Percentiles rank a stretch among this genome's conserved stretches.
Evolutionary conservation across 2,888 invertebrate genomes (phyloP).

Genomic region (Lasioglossum leucozonium): DNA sequence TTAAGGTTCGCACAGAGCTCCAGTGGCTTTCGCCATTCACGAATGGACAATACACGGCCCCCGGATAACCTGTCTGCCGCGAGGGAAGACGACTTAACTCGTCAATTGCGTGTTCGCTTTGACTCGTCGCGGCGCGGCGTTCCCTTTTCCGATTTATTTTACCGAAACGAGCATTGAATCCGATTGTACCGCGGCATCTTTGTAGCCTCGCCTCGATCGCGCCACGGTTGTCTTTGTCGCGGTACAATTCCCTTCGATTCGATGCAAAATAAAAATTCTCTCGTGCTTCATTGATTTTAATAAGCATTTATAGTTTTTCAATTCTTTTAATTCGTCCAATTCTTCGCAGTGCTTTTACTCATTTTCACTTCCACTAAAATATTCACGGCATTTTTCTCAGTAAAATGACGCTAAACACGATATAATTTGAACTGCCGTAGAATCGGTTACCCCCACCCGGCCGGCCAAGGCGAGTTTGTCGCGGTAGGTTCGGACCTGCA

Average conservation of each 20-base stretch:
- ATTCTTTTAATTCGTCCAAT: too few relatives aligned
- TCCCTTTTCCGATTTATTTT: not conserved
- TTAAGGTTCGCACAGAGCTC: constrained; percentile 9
- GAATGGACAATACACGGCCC: not conserved
- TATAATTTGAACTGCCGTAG: too few relatives aligned
- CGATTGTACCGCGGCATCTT: constrained; percentile 2
- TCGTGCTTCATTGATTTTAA: too few relatives aligned
- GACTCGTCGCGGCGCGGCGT: not conserved
- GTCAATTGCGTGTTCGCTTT: not conserved
- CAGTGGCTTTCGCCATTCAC: constrained; percentile 14
- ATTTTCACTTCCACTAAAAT: too few relatives aligned
- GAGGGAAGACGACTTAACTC: constrained; percentile 8
- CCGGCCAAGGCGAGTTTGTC: too few relatives aligned
- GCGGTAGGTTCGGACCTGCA: too few relatives aligned
- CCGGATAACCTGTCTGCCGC: not conserved
- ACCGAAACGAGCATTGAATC: not conserved
- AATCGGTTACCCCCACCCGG: too few relatives aligned
- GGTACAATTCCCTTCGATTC: not conserved
- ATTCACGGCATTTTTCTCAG: too few relatives aligned
- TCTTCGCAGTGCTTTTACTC: too few relatives aligned
- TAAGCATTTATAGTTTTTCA: too few relatives aligned
- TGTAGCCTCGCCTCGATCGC: not conserved
- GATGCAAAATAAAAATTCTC: too few relatives aligned
- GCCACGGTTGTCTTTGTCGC: not conserved
- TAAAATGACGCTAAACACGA: too few relatives aligned